Conservation (phyloP, 2,113 vertebrate species). For the Nothobranchius kuhntae region DNA sequence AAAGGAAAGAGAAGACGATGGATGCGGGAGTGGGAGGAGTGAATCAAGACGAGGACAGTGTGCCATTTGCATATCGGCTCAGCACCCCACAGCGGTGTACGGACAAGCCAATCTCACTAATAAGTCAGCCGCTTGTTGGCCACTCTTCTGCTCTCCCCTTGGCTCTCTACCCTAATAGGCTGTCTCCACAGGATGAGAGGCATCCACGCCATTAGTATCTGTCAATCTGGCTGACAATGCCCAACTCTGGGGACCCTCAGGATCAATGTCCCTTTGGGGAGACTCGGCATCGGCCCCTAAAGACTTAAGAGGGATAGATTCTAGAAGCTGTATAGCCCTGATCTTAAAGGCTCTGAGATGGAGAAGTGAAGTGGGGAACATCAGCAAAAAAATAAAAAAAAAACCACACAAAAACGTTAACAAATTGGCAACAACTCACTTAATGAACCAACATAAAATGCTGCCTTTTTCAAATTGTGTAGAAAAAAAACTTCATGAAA, state of each 20-base stretch:
- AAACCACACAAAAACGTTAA: background rate
- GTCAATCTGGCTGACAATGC: conserved; percentile 87
- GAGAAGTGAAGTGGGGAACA: background rate
- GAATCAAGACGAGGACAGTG: conserved; percentile 80
- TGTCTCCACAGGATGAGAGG: conserved; percentile 87
- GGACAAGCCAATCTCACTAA: conserved; percentile 86
- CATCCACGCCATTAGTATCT: conserved; percentile 91
- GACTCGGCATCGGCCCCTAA: conserved; percentile 64
- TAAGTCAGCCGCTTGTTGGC: conserved; percentile 93
- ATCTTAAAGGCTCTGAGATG: conserved; percentile 27
- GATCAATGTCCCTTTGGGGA: conserved; percentile 80
- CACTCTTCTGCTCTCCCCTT: conserved; percentile 88
- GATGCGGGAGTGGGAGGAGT: conserved; percentile 25
- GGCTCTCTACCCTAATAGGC: conserved; percentile 91
- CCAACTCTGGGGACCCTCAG: conserved; percentile 57
- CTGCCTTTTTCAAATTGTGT: background rate
- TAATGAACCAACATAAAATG: conserved; percentile 15
- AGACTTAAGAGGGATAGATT: conserved; percentile 13
- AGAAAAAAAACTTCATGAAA: background rate
- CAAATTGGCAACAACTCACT: background rate
- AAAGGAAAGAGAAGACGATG: conserved; percentile 33
- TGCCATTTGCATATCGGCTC: conserved; percentile 90
- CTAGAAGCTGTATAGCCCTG: conserved; percentile 28
- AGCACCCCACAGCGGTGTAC: conserved; percentile 86
- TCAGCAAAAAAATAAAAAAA: background rate